These are phyloP conservation scores for Phania funesta DNA, from an alignment of 2,888 invertebrate genomes.

Conservation along the genomic window DNA sequence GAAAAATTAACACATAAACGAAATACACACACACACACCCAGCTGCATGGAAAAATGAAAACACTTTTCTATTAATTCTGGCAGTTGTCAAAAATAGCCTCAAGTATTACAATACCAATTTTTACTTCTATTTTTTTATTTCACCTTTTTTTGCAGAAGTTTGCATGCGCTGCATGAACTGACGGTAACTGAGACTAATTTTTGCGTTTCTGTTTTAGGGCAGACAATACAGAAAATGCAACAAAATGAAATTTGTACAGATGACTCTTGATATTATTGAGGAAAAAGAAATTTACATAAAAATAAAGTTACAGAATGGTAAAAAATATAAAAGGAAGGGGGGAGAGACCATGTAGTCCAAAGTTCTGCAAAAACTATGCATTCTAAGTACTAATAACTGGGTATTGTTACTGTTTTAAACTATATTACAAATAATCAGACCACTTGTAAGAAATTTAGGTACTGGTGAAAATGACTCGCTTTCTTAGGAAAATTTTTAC, in stretches of 20 bases:
- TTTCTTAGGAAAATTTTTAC: too few relatives aligned
- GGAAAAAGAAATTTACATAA: constrained; percentile 43
- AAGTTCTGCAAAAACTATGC: too few relatives aligned
- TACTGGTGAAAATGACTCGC: too few relatives aligned
- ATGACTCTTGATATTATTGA: constrained; percentile 32
- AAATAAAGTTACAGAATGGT: neutral
- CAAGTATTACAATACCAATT: constrained; percentile 63
- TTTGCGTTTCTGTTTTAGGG: constrained; percentile 2
- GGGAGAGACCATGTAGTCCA: too few relatives aligned
- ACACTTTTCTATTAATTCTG: constrained; percentile 68
- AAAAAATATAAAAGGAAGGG: neutral
- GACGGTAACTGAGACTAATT: neutral
- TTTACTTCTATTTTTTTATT: constrained; percentile 21
- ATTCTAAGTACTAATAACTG: too few relatives aligned
- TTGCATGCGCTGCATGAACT: neutral
- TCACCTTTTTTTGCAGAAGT: constrained; percentile 2
- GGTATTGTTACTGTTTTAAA: too few relatives aligned
- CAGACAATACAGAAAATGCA: constrained; percentile 8
- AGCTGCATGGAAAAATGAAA: neutral
- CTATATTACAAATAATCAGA: too few relatives aligned
- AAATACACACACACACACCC: neutral
- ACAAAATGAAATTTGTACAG: constrained; percentile 31
- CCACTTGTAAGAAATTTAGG: too few relatives aligned
- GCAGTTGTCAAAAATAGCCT: constrained; percentile 73
- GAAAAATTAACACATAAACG: constrained; percentile 45